Evolutionary conservation across 1,140 invertebrate genomes (phyloP).

Genomic region (Drosophila yakuba): DNA sequence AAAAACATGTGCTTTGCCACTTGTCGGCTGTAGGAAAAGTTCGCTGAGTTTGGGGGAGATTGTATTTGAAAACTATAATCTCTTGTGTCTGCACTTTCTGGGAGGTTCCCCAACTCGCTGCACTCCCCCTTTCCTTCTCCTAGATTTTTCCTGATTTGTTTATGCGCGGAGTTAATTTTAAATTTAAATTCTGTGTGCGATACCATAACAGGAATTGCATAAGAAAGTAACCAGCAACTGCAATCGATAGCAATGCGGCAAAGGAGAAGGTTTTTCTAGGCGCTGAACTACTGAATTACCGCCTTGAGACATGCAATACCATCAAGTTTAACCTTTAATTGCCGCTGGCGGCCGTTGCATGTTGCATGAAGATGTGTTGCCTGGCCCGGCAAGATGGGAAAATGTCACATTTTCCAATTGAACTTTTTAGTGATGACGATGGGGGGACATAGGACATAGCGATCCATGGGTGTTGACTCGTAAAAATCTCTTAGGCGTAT

Average conservation of each 20-base stretch:
- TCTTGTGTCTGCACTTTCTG: constrained; percentile 36
- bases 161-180: constrained; percentile 59
- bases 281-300: constrained; percentile 40
- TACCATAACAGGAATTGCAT: constrained; percentile 21
- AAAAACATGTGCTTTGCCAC: constrained; percentile 51
- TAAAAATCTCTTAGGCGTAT: constrained; percentile 60
- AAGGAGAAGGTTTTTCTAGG: constrained; percentile 22
- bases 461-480: constrained; percentile 41
- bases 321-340: constrained; percentile 68
- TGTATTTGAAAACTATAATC: constrained; percentile 28
- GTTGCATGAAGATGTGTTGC: constrained; percentile 33
- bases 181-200: constrained; percentile 29
- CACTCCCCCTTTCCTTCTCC: constrained; percentile 1
- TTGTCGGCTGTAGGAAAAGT: constrained; percentile 38
- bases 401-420: constrained; percentile 52
- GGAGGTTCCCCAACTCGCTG: constrained; percentile 15
- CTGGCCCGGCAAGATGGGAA: not conserved
- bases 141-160: constrained; percentile 38
- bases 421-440: constrained; percentile 55
- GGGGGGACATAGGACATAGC: constrained; percentile 24
- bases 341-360: constrained; percentile 46
- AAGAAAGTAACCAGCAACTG: constrained; percentile 13
- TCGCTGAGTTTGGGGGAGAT: constrained; percentile 18
- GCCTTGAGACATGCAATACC: constrained; percentile 56
- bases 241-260: constrained; percentile 60